Evolutionary conservation across 1,140 invertebrate species (phyloP).

Genomic region (Atta texana): DNA sequence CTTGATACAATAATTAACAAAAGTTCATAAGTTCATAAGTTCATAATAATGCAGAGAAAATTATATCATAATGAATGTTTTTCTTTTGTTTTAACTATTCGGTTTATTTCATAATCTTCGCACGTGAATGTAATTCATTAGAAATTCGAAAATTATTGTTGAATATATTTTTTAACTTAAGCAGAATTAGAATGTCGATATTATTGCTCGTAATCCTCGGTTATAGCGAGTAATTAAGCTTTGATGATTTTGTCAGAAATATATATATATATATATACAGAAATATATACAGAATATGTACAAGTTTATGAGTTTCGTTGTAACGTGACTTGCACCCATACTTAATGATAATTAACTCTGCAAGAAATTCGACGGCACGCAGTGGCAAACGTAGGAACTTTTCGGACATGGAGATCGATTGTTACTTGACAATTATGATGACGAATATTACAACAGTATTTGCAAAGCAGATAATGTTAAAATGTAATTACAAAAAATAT

Average conservation of each 20-base stretch:
- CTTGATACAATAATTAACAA: not conserved
- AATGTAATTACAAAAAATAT: not conserved
- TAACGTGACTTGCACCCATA: slow-evolving; percentile 8
- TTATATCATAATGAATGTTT: not conserved
- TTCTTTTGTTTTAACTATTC: not conserved
- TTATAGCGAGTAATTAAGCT: not conserved
- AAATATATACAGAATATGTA: slow-evolving; percentile 3
- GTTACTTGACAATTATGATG: not conserved
- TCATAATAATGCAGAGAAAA: not conserved
- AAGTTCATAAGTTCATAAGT: not conserved
- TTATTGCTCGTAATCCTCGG: not conserved
- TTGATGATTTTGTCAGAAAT: slow-evolving; percentile 5
- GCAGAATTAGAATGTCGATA: not conserved
- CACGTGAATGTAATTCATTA: not conserved
- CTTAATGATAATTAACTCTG: slow-evolving; percentile 27
- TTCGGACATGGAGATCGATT: not conserved
- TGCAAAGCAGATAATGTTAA: not conserved
- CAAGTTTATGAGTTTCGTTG: slow-evolving; percentile 3
- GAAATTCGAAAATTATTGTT: not conserved
- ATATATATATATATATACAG: not conserved
- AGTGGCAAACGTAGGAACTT: not conserved
- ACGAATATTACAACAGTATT: not conserved
- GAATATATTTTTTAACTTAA: slow-evolving; percentile 18
- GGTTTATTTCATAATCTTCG: not conserved
- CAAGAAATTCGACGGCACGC: slow-evolving; percentile 6